Percentiles rank a stretch among this genome's conserved stretches.
phyloP scores from a whole-genome alignment of 2,797 vertebrate species.

The Eurystomus glaucurus region DNA sequence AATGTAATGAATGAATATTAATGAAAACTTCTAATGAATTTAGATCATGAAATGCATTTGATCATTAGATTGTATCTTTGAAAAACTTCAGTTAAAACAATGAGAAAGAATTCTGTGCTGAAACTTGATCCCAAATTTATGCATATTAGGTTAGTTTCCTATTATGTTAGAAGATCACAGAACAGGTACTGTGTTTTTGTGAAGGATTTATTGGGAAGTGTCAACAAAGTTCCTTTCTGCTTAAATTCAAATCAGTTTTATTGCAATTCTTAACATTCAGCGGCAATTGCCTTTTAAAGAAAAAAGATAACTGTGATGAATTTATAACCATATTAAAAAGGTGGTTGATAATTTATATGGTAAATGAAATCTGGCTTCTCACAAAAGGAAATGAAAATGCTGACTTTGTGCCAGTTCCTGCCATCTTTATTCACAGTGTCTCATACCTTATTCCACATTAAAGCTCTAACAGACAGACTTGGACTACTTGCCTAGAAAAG shows the following conservation, averaged over 20 bases:
- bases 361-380: constrained; percentile 21
- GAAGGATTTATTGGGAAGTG: constrained; percentile 18
- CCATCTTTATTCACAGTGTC: constrained; percentile 34
- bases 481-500: constrained; percentile 24
- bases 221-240: not conserved
- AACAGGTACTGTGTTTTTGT: not conserved
- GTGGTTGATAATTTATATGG: constrained; percentile 14
- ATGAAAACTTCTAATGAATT: constrained; percentile 41
- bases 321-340: constrained; percentile 17
- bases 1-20: constrained; percentile 49
- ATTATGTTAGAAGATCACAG: not conserved
- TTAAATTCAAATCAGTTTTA: constrained; percentile 30
- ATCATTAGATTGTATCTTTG: constrained; percentile 35
- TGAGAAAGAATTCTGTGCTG: not conserved
- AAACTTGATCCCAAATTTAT: constrained; percentile 14
- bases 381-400: constrained; percentile 36
- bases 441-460: constrained; percentile 23
- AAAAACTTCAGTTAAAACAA: constrained; percentile 6
- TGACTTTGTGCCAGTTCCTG: not conserved
- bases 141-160: not conserved
- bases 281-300: not conserved
- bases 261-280: not conserved
- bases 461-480: constrained; percentile 20
- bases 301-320: not conserved
- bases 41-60: constrained; percentile 17